Evolutionary conservation across 2,113 vertebrate species (phyloP).

Genomic region (Aspidoscelis tigris): DNA sequence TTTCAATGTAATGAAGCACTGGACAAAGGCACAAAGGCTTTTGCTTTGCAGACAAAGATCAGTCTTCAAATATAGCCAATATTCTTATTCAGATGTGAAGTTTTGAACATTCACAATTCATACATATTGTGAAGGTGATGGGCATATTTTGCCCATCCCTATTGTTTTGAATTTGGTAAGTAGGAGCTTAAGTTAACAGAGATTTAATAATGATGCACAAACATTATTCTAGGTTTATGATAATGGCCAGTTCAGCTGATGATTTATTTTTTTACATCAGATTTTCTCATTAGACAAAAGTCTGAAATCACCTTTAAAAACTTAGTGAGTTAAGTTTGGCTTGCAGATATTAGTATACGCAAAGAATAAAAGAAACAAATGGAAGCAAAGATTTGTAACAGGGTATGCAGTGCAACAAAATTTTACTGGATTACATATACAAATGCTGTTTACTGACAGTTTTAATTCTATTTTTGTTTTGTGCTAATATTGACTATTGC

Average conservation of each 20-base stretch:
- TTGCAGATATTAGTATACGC: conserved; percentile 21
- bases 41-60: no score
- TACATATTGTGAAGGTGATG: no score
- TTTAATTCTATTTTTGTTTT: accelerated
- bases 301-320: conserved; percentile 34
- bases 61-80: no score
- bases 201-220: neutral
- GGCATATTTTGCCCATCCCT: no score
- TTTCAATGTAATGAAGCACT: no score
- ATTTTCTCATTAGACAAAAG: conserved; percentile 23
- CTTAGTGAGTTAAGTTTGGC: conserved; percentile 28
- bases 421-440: conserved; percentile 39
- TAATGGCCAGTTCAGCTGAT: neutral
- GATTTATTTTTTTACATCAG: neutral
- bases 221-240: conserved; percentile 2
- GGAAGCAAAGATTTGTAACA: conserved; percentile 39
- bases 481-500: neutral
- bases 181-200: neutral
- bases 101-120: no score
- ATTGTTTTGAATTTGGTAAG: neutral
- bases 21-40: no score
- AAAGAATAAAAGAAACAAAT: conserved; percentile 35
- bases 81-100: no score
- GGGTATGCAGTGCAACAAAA: conserved; percentile 21
- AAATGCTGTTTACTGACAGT: conserved; percentile 23